phyloP scores from a whole-genome alignment of 2,888 invertebrate genomes.

The Pachydiplax longipennis region DNA sequence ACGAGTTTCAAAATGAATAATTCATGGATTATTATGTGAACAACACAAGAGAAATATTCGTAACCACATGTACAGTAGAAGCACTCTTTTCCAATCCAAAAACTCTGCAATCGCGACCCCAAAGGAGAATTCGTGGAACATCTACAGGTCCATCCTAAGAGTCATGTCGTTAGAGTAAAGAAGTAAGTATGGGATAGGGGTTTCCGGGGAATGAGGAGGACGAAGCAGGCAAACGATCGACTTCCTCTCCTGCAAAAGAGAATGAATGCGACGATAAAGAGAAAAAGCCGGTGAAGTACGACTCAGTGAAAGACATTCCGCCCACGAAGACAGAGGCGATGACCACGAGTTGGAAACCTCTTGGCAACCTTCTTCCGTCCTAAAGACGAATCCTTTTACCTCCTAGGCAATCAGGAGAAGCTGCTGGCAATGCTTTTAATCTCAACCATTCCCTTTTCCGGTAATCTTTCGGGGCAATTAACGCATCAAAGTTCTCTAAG shows the following conservation, averaged over 20 bases:
- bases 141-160: not conserved
- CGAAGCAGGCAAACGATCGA: not conserved
- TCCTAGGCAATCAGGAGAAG: not conserved
- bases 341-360: conserved; percentile 19
- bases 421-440: not conserved
- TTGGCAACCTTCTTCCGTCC: not conserved
- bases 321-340: conserved; percentile 20
- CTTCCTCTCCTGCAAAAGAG: not conserved
- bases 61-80: not conserved
- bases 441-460: not conserved
- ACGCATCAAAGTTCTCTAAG: not conserved
- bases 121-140: not conserved
- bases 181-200: not conserved
- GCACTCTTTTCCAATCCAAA: not conserved
- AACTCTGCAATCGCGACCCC: not conserved
- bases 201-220: not conserved
- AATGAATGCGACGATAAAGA: not conserved
- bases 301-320: conserved; percentile 10
- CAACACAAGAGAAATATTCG: not conserved
- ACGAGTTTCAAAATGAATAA: not conserved
- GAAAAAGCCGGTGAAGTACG: conserved; percentile 4
- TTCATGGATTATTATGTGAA: not conserved
- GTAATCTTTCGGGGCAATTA: not conserved
- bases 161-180: not conserved
- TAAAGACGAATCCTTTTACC: conserved; percentile 15